Conservation (phyloP, 2,113 vertebrate genomes). For the Varanus komodoensis region DNA sequence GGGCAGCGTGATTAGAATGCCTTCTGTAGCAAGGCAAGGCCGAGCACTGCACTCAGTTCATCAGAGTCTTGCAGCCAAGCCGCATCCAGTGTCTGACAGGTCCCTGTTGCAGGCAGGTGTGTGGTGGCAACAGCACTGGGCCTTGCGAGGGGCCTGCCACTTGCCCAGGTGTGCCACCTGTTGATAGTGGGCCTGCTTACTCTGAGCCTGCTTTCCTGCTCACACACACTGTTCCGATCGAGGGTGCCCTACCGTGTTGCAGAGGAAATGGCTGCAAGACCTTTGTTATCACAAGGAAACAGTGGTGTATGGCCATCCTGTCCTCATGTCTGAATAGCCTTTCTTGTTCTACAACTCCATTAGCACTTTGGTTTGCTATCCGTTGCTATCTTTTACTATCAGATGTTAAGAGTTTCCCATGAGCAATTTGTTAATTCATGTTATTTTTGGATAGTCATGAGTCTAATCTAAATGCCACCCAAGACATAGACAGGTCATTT, state of each 20-base stretch:
- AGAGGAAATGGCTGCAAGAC: too few relatives aligned
- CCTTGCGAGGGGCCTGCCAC: not conserved
- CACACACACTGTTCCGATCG: not conserved
- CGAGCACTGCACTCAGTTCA: not conserved
- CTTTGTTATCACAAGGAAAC: too few relatives aligned
- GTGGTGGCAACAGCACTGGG: not conserved
- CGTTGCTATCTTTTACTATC: too few relatives aligned
- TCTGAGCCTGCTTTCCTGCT: not conserved
- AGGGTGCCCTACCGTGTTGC: not conserved
- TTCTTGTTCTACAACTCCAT: too few relatives aligned
- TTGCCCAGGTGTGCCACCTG: not conserved
- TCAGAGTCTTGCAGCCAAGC: not conserved
- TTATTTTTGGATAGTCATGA: too few relatives aligned
- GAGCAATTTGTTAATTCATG: too few relatives aligned
- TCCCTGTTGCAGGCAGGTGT: not conserved
- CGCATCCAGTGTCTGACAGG: not conserved
- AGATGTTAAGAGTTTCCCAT: too few relatives aligned
- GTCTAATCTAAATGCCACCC: too few relatives aligned
- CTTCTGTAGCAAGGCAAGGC: not conserved
- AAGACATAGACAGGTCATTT: too few relatives aligned
- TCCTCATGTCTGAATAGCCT: too few relatives aligned
- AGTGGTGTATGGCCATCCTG: too few relatives aligned
- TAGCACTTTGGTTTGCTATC: too few relatives aligned
- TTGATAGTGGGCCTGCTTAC: not conserved
- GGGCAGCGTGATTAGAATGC: not conserved